Evolutionary conservation across 2,797 vertebrate genomes (phyloP), one percentile per base, ranked within the genome.

Genomic region (Helarctos malayanus): DNA sequence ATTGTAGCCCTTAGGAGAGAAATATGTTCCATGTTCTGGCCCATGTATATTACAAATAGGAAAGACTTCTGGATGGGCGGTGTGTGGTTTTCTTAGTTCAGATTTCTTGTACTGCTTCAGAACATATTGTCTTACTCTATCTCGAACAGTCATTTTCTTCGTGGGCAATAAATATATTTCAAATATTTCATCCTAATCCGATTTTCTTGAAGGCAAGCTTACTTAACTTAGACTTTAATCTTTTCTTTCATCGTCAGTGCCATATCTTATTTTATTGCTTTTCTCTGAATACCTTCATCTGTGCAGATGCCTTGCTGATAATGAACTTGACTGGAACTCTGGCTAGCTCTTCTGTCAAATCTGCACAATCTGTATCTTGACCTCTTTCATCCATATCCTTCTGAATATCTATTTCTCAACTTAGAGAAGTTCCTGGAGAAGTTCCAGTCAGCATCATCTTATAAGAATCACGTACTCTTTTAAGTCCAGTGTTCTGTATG

Each of bases 1-100:
- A 94, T 94, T 75, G 83, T 25, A 97, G 49, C 41, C 56, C 32
- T 94, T 94, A 89, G 56, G 71, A 83, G 52, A 97, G 94, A 96
- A 95, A 82, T 89, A 92, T 94, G 88, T 80, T 73, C 59, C 52
- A 88, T 59, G 27, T 97, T 92, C 56, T 97, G 52, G 78, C 65
- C 89, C 84, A 96, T 94, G 56, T 84, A 63, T 95, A 94, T 97
- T 95, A 92, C 35, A 97, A 97, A 96, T 96, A 86, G 54, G 57
- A 86, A 76, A 87, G 18, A 47, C 47, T 98, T 96, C 69, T 35
- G 65, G 54, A 91, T 96, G 71, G 90, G 29, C 95, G 91, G 57
- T 92, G 13, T 86, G 63, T 16, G 61, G 2, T 85, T 83, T 91
- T 97, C 86, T 84, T 91, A 65, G 52, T 96, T 94, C 75, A 57